Base-by-base conservation (phyloP, 2,797 vertebrate genomes). In the Hemitrygon akajei region DNA sequence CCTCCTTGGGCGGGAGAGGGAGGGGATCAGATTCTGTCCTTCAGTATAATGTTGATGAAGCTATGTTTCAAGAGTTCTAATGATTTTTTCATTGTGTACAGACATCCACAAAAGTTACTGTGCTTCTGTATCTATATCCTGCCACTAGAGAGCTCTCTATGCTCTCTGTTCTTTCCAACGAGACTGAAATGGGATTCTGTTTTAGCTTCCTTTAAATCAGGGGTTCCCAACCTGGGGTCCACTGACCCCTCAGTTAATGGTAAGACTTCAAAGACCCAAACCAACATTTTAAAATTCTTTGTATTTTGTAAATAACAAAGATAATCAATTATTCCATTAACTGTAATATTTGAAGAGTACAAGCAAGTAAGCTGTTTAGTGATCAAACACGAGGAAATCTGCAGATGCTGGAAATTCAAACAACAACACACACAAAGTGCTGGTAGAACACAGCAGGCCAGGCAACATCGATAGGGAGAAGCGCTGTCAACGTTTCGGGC, bases 61-160 rank as follows among this genome's bases (percentile, higher is more conserved):
- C 60, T 37, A 3, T 63, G 66, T 18, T 40, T 34, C 7, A 71
- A 40, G 9, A 66, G n/a, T 1, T 34, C 16, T 22, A 25, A 63
- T 69, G 71, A 69, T 34, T 71, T 22, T 11, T 58, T 27, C 82
- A 30, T 3, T 84, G 82, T 84, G 47, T 56, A 0, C 25, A 58
- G 82, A 84, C 30, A 60, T 60, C 7, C 60, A n/a, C 40, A 56
- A 25, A 14, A 40, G 16, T 40, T 22, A 30, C 25, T 86, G 82
- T n/a, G 9, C 20, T 71, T 18, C 20, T 18, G 1, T 22, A 91
- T 12, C 20, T 71, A 27, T 6, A 22, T 91, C 22, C 34, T 40
- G 34, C 89, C 63, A 91, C 89, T 71, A 91, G 89, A 91, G 66
- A 91, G 37, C 66, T 20, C 89, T 91, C 9, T 71, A 69, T 91